These are phyloP conservation scores for Himalopsyche tibetana DNA, from an alignment of 2,888 invertebrate species.

Conservation along the genomic window DNA sequence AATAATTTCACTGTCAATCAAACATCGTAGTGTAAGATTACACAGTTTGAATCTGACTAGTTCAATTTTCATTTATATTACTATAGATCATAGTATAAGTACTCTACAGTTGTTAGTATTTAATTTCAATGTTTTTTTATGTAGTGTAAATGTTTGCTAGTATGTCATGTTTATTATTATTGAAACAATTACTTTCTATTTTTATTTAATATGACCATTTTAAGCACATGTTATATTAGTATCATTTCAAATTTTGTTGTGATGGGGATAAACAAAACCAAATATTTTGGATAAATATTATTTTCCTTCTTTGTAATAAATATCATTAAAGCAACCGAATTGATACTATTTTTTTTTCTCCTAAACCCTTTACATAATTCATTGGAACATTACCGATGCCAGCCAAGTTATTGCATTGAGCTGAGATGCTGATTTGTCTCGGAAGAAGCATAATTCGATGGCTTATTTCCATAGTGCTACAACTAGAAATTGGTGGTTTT, in stretches of 20 bases:
- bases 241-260: slow-evolving; percentile 28
- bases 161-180: slow-evolving; percentile 11
- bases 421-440: too few species aligned
- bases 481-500: too few species aligned
- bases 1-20: slow-evolving; percentile 7
- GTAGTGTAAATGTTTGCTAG: slow-evolving; percentile 39
- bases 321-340: background rate
- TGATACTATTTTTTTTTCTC: background rate
- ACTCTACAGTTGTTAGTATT: slow-evolving; percentile 10
- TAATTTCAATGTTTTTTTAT: slow-evolving; percentile 38
- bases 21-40: background rate
- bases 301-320: slow-evolving; percentile 41
- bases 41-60: background rate
- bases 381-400: too few species aligned
- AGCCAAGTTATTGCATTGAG: too few species aligned
- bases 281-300: slow-evolving; percentile 43
- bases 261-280: slow-evolving; percentile 40
- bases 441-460: too few species aligned
- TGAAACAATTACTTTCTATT: slow-evolving; percentile 10
- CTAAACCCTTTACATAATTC: too few species aligned
- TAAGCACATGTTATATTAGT: slow-evolving; percentile 17
- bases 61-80: background rate
- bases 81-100: slow-evolving; percentile 3
- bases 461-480: too few species aligned
- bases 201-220: slow-evolving; percentile 28